Evolutionary conservation across 2,888 invertebrate species (phyloP).

Genomic region (Monopis laevigella): DNA sequence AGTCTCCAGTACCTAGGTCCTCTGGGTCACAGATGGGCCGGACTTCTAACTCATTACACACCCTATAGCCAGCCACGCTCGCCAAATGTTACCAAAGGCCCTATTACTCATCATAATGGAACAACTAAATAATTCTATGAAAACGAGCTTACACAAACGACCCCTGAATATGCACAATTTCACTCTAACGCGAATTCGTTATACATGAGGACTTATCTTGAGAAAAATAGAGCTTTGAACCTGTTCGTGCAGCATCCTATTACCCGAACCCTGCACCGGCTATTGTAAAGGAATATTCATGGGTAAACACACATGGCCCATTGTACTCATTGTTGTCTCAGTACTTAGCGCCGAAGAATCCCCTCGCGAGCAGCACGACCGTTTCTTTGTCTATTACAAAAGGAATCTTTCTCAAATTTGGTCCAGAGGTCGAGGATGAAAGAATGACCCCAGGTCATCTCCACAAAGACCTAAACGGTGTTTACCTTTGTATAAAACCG

Average conservation of each 20-base stretch:
- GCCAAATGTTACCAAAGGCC: conserved; percentile 5
- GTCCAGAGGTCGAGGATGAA: conserved; percentile 42
- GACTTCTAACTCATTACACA: conserved; percentile 56
- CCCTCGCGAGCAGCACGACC: conserved; percentile 52
- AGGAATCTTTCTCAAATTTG: conserved; percentile 34
- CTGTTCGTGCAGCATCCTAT: conserved; percentile 49
- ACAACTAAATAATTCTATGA: conserved; percentile 57
- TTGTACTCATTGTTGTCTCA: conserved; percentile 54
- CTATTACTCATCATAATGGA: conserved; percentile 34
- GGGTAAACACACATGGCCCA: conserved; percentile 63
- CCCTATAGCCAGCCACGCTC: background rate
- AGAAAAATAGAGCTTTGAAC: conserved; percentile 51
- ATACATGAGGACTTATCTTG: conserved; percentile 61
- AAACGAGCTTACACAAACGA: conserved; percentile 43
- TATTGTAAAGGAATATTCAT: conserved; percentile 61
- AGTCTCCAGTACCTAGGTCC: background rate
- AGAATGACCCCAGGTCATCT: conserved; percentile 51
- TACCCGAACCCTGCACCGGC: conserved; percentile 43
- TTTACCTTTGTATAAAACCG: conserved; percentile 40
- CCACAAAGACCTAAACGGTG: conserved; percentile 43
- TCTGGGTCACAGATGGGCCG: conserved; percentile 10
- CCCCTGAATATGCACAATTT: conserved; percentile 56
- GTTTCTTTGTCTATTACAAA: conserved; percentile 44
- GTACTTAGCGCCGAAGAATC: conserved; percentile 55
- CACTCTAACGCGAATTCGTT: conserved; percentile 65